Evolutionary conservation across 2,797 vertebrate genomes (phyloP).

Genomic region (Silurus aristotelis): DNA sequence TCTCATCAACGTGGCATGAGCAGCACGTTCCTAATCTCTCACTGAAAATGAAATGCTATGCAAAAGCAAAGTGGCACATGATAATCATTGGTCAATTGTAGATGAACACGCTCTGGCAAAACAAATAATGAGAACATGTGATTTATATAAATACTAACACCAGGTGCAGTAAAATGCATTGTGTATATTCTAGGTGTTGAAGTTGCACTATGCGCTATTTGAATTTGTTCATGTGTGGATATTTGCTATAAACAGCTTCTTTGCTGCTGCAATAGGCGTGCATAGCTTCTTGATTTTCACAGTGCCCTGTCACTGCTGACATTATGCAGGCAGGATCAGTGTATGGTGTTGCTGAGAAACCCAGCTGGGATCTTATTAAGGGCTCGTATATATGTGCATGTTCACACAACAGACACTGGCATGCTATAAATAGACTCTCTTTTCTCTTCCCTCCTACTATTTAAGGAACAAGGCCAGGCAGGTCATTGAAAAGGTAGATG

Average conservation of each 20-base stretch:
- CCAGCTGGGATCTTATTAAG: slow-evolving; percentile 70
- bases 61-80: not conserved
- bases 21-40: slow-evolving; percentile 21
- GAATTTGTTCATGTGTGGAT: not conserved
- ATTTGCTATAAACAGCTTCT: slow-evolving; percentile 23
- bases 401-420: slow-evolving; percentile 46
- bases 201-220: not conserved
- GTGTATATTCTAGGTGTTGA: not conserved
- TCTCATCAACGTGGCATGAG: not conserved
- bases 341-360: slow-evolving; percentile 64
- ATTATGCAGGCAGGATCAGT: slow-evolving; percentile 58
- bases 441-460: slow-evolving; percentile 49
- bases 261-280: slow-evolving; percentile 9
- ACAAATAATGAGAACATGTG: not conserved
- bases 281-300: slow-evolving; percentile 17
- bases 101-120: not conserved
- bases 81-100: slow-evolving; percentile 17
- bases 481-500: slow-evolving; percentile 41
- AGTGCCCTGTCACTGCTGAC: slow-evolving; percentile 60
- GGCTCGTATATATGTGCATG: slow-evolving; percentile 61
- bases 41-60: not conserved
- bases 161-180: not conserved
- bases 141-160: not conserved
- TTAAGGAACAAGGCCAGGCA: slow-evolving; percentile 54
- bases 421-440: slow-evolving; percentile 28